These are phyloP conservation scores for Leucosticte australis DNA, from an alignment of 2,113 vertebrate species.

Conservation along the genomic window DNA sequence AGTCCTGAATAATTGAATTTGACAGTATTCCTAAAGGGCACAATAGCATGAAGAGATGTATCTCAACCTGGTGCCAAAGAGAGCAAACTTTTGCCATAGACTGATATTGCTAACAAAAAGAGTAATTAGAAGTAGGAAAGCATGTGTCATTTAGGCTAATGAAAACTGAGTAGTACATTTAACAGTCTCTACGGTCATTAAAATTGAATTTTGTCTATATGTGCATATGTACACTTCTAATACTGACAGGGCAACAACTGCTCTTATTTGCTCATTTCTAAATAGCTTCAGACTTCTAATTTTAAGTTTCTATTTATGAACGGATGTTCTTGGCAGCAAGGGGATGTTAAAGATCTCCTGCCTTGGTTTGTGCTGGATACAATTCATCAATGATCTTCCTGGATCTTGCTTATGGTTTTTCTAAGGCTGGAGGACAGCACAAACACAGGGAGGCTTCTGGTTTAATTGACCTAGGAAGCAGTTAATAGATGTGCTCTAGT, in stretches of 20 bases:
- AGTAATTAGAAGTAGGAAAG: slow-evolving; percentile 10
- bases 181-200: background rate
- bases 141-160: background rate
- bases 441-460: background rate
- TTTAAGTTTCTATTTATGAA: background rate
- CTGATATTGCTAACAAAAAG: background rate
- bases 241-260: background rate
- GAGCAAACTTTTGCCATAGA: background rate
- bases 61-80: slow-evolving; percentile 34
- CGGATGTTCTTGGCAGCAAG: background rate
- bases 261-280: background rate
- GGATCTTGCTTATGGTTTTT: background rate
- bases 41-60: slow-evolving; percentile 35
- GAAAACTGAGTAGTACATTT: background rate
- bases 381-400: background rate
- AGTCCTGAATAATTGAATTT: slow-evolving; percentile 54
- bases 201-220: background rate
- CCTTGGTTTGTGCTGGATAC: background rate
- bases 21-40: slow-evolving; percentile 57
- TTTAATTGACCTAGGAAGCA: background rate
- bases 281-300: background rate
- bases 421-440: background rate
- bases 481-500: background rate
- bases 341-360: background rate
- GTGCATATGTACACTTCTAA: background rate